Evolutionary conservation across 1,140 invertebrate species (phyloP), one percentile per base, ranked within the genome.

Genomic region (Eurosta solidaginis): DNA sequence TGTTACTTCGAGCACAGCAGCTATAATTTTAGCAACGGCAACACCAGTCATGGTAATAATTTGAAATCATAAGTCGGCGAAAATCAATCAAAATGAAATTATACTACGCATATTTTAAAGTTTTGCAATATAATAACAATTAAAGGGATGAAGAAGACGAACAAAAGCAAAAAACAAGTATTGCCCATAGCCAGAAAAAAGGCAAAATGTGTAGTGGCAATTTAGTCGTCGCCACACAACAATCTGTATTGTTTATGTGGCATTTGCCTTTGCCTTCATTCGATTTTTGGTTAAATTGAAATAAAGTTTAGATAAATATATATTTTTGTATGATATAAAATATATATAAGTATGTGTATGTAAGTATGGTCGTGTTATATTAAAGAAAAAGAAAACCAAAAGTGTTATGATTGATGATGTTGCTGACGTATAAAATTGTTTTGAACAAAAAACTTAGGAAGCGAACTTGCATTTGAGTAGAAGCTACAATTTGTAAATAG

Each of bases 321-420:
- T 5, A 7, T 6, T 59, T 36, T 4, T 52, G 10, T 52, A 9
- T 27, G n/a, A 52, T 52, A 9, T 52, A 49, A 52, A 0, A 25
- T 25, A 22, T 22, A 5, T 25, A 52, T 52, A 52, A 25, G 25
- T 25, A 6, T 25, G 0, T 7, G 10, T 22, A 25, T 52, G 10
- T 59, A 4, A 29, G 12, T 59, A 9, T 59, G 25, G 25, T 12
- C 12, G 22, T 29, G 6, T 59, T 33, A 14, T n/a, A 44, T 73
- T 73, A 0, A 45, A 45, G 44, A 36, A 3, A 20, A 20, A 25
- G 22, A 59, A 40, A 85, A 85, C 52, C 80, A 82, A 86, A 86
- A 86, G 82, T 86, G 84, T 84, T 81, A 82, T 86, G 84, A 84
- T 86, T 84, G 84, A 86, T 86, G 84, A 82, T 76, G 78, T 77